phyloP scores from a whole-genome alignment of 2,888 invertebrate genomes.

The Pelosia muscerda region DNA sequence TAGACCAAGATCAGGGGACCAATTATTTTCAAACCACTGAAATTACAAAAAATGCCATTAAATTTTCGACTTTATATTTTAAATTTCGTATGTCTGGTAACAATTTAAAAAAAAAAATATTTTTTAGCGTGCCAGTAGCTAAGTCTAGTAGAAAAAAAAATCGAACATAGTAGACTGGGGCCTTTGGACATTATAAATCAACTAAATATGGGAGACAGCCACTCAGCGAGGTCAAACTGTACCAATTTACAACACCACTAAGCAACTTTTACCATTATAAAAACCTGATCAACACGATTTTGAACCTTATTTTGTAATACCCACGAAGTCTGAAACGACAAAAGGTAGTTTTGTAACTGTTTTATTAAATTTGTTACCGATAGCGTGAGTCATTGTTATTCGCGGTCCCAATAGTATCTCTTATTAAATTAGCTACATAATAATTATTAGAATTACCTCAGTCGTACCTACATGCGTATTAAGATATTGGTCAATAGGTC shows the following conservation, averaged over 20 bases:
- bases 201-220: slow-evolving; percentile 53
- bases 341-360: slow-evolving; percentile 23
- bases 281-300: slow-evolving; percentile 19
- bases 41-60: no score
- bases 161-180: not conserved
- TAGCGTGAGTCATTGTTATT: slow-evolving; percentile 65
- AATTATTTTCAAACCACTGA: no score
- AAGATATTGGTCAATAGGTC: not conserved
- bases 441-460: slow-evolving; percentile 6
- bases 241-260: slow-evolving; percentile 64
- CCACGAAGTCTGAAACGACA: slow-evolving; percentile 11
- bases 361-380: slow-evolving; percentile 28
- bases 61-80: no score
- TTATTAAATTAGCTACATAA: slow-evolving; percentile 40
- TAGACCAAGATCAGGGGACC: no score
- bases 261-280: slow-evolving; percentile 31
- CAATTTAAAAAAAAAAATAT: no score
- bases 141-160: not conserved
- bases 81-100: no score
- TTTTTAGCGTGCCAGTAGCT: not conserved
- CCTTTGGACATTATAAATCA: slow-evolving; percentile 56
- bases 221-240: slow-evolving; percentile 72
- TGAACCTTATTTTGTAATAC: slow-evolving; percentile 22
- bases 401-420: slow-evolving; percentile 39
- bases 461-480: not conserved